phyloP scores from a whole-genome alignment of 2,113 vertebrate genomes.

The Columba livia region DNA sequence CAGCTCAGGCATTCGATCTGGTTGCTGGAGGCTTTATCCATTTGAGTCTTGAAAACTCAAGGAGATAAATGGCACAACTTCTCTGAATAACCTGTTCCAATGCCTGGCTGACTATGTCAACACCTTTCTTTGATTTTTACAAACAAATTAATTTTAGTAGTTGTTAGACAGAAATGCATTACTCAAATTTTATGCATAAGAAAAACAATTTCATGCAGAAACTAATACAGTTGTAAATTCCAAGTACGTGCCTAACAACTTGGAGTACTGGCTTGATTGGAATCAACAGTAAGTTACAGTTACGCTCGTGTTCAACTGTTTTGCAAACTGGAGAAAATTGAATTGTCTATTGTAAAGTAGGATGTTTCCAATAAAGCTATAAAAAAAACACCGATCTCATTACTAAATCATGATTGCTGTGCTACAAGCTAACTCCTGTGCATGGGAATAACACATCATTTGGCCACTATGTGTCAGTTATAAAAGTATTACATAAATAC shows the following conservation, averaged over 20 bases:
- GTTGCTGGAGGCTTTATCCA: not conserved
- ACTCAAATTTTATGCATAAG: not conserved
- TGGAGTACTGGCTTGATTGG: not conserved
- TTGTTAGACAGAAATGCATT: not conserved
- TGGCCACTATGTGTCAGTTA: not conserved
- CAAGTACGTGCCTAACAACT: not conserved
- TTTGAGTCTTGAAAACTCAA: not conserved
- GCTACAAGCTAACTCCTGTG: not conserved
- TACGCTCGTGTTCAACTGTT: rapidly evolving
- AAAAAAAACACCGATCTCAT: not conserved
- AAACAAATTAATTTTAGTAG: not conserved
- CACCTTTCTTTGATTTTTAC: not conserved
- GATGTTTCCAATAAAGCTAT: not conserved
- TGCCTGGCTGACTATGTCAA: not conserved
- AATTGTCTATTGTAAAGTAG: not conserved
- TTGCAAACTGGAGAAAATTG: not conserved
- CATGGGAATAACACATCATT: not conserved
- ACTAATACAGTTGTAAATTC: not conserved
- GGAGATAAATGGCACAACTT: not conserved
- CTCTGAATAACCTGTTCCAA: not conserved
- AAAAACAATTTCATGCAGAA: not conserved
- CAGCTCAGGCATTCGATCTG: not conserved
- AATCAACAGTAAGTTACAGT: not conserved
- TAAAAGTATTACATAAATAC: not conserved
- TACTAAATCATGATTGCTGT: not conserved